Percentiles rank a stretch among this genome's conserved stretches.
Evolutionary conservation across 2,888 invertebrate genomes (phyloP).

Genomic region (Noctua pronuba): DNA sequence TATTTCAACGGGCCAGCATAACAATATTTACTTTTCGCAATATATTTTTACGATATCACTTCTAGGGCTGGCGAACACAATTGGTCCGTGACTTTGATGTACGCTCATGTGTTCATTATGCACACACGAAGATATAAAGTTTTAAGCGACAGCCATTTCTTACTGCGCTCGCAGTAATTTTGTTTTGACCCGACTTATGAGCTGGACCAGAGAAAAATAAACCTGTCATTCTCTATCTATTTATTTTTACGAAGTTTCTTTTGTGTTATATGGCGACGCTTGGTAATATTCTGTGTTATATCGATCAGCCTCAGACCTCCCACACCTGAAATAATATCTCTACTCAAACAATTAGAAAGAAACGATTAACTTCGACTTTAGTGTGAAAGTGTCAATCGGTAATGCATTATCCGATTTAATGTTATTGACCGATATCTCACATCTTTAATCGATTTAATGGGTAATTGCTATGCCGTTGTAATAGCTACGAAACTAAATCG

Average conservation of each 20-base stretch:
- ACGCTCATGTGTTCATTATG: constrained; percentile 78
- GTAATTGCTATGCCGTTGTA: constrained; percentile 77
- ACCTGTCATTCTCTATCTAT: constrained; percentile 69
- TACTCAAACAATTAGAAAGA: constrained; percentile 62
- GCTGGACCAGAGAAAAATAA: constrained; percentile 73
- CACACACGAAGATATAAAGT: constrained; percentile 82
- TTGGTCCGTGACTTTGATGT: constrained; percentile 81
- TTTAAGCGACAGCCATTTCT: constrained; percentile 80
- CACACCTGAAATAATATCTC: constrained; percentile 63
- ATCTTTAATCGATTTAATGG: constrained; percentile 79
- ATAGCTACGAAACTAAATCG: constrained; percentile 76
- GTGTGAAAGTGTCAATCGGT: constrained; percentile 76
- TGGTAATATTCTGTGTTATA: constrained; percentile 59
- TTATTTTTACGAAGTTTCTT: constrained; percentile 60
- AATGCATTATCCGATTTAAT: constrained; percentile 80
- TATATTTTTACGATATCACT: constrained; percentile 81
- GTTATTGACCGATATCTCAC: constrained; percentile 78
- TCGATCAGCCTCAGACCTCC: constrained; percentile 58
- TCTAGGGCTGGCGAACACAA: constrained; percentile 74
- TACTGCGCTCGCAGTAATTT: constrained; percentile 67
- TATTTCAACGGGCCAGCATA: constrained; percentile 77
- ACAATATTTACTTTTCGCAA: constrained; percentile 83
- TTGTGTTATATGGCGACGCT: constrained; percentile 39
- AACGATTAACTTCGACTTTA: constrained; percentile 68
- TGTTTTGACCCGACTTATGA: constrained; percentile 74